A percentile compares a stretch with the other conserved stretches of the same genome.
Conservation (phyloP, 2,113 vertebrate genomes). For the Corvus hawaiiensis region DNA sequence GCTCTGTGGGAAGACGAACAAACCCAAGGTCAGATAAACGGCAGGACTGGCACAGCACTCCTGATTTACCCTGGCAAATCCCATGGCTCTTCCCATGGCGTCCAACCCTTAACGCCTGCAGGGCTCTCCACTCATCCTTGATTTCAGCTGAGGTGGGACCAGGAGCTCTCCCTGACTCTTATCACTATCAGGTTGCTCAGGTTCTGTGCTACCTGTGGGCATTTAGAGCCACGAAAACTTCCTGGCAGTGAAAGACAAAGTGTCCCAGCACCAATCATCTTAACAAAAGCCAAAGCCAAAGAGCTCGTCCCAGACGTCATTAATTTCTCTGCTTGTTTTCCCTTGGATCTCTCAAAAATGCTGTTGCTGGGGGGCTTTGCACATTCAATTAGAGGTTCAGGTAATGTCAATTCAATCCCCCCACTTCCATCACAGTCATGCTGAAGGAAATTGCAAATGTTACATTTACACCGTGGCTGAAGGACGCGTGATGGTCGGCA, state of each 20-base stretch:
- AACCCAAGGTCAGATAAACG: neutral
- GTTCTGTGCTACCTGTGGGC: neutral
- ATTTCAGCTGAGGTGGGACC: neutral
- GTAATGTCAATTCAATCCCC: neutral
- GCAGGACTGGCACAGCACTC: neutral
- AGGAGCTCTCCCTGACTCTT: neutral
- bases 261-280: neutral
- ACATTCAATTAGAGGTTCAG: neutral
- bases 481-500: accelerated
- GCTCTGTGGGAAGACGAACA: neutral
- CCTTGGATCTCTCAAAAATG: neutral
- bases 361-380: neutral
- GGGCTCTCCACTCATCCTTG: neutral
- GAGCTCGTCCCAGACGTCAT: neutral
- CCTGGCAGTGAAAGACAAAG: neutral
- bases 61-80: neutral
- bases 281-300: neutral
- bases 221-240: neutral
- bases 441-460: neutral
- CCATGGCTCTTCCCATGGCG: neutral
- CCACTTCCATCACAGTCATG: neutral
- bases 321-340: neutral
- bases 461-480: neutral
- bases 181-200: neutral
- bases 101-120: neutral